phyloP scores from a whole-genome alignment of 35 echinoderm and acorn worm genomes.

The Heliocidaris tuberculata region DNA sequence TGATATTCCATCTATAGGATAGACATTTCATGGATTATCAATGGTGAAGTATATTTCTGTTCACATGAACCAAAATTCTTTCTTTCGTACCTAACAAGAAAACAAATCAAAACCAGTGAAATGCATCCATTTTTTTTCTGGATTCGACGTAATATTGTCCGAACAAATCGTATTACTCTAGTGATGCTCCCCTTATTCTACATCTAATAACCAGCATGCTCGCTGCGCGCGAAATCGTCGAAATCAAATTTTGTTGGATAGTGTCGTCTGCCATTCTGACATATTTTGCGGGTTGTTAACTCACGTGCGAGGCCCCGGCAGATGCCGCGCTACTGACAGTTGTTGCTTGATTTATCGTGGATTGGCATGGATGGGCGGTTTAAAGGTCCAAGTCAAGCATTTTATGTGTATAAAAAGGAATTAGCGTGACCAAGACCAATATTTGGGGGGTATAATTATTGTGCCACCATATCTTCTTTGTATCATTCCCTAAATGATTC shows the following conservation, averaged over 20 bases:
- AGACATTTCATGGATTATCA: no score
- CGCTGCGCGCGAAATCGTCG: neutral
- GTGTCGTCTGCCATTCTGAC: neutral
- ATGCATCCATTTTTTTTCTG: neutral
- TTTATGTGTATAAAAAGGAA: no score
- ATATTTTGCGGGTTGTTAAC: conserved; percentile 4
- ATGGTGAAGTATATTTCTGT: no score
- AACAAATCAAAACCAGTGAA: neutral
- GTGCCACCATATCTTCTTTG: no score
- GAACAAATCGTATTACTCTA: neutral
- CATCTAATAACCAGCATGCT: neutral
- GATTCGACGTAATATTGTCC: neutral
- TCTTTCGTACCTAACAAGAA: no score
- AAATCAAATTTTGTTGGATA: neutral
- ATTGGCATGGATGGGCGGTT: neutral
- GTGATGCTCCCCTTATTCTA: neutral
- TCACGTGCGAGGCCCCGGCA: neutral
- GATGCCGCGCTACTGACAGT: neutral
- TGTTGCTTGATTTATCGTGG: neutral
- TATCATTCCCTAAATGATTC: no score
- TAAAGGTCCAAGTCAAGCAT: neutral
- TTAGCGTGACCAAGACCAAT: no score
- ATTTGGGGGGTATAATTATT: no score
- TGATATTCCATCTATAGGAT: no score
- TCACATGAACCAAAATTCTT: no score